Evolutionary conservation across 2,113 vertebrate genomes (phyloP), one percentile per base, ranked within the genome.

Genomic region (Amphilophus citrinellus): DNA sequence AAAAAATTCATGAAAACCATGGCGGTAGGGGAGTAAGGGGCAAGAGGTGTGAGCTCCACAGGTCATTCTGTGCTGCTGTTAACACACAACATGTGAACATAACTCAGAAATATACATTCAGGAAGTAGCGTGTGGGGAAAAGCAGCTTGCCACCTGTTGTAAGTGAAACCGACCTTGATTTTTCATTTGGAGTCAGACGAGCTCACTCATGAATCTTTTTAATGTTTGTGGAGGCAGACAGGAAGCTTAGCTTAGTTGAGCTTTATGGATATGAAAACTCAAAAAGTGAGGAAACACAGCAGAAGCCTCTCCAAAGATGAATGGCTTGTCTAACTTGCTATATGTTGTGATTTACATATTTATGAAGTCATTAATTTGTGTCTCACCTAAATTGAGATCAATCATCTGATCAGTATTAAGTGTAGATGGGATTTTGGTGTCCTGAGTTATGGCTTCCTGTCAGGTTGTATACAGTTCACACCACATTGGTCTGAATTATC

Each of bases 1-100:
- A 42, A 84, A 80, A 81, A 80, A 87, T 80, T 18, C 68, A 85
- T 90, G 80, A 66, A 73, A 88, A 30, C 24, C 11, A 2, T 22
- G 47, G 76, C 11, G 22, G 39, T 5, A 20, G n/a, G 20, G 76
- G 20, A 77, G 68, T 10, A 3, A 39, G 37, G 24, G 15, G 24
- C 20, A 42, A 22, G n/a, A 44, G 37, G 20, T 66, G 10, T 2
- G 22, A 24, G 57, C 13, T 61, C 22, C 27, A 32, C 3, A 6
- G 59, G 15, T 61, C 24, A 7, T 7, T 15, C 15, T 6, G 17
- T 18, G 60, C 27, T 61, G 27, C 1, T 61, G 27, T 32, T 5
- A 62, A 35, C 61, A 62, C 22, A 10, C 22, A 50, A 11, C 42
- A 68, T 22, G 10, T 65, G 22, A 22, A 22, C 35, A 9, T 0